Conservation (phyloP, 2,797 vertebrate species). For the Prionace glauca region DNA sequence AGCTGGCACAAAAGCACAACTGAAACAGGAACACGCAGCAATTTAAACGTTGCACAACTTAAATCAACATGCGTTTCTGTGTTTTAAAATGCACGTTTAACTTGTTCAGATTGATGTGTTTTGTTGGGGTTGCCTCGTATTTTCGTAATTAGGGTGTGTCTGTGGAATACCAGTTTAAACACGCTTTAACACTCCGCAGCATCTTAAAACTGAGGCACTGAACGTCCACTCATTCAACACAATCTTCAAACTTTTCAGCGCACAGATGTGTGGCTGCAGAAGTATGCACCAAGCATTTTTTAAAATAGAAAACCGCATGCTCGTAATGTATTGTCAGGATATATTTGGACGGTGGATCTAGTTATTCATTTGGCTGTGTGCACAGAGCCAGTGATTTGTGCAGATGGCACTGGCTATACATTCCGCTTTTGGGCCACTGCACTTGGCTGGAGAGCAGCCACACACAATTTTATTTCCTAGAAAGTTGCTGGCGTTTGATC, state of each 20-base stretch:
- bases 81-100: not conserved
- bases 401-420: not conserved
- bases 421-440: not conserved
- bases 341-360: not conserved
- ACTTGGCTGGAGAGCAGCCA: not conserved
- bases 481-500: not conserved
- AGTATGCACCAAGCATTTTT: not conserved
- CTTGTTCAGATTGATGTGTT: not conserved
- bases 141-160: not conserved
- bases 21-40: not conserved
- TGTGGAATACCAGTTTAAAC: not conserved
- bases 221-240: not conserved
- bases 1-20: not conserved
- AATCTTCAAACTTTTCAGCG: not conserved
- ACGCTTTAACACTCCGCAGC: not conserved
- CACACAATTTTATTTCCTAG: not conserved
- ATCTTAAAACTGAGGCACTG: not conserved
- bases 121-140: not conserved
- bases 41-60: not conserved
- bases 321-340: not conserved
- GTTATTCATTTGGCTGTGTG: not conserved
- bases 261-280: not conserved
- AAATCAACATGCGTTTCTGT: not conserved
- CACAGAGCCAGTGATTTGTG: not conserved
- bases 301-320: not conserved